Evolutionary conservation across 2,797 vertebrate species (phyloP).

Genomic region (Babyrousa celebensis): DNA sequence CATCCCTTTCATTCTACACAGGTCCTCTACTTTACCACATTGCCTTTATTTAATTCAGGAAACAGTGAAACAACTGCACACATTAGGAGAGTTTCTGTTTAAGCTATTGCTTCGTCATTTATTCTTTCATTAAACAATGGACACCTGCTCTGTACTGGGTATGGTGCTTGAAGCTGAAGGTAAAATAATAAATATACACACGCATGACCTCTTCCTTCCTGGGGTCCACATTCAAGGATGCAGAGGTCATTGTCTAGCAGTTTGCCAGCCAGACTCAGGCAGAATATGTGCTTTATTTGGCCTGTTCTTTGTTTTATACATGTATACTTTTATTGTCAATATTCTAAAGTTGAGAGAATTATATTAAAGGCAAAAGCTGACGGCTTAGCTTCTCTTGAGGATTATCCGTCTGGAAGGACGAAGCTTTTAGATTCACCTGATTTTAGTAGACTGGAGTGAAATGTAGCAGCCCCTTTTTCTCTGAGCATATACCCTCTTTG

Average conservation of each 20-base stretch:
- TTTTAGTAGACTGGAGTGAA: not conserved
- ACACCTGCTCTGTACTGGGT: constrained; percentile 28
- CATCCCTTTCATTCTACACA: not conserved
- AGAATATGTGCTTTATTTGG: constrained; percentile 48
- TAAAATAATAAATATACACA: constrained; percentile 49
- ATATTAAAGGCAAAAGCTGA: not conserved
- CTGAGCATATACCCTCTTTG: not conserved
- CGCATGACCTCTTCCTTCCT: not conserved
- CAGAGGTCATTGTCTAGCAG: not conserved
- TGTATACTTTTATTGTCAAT: constrained; percentile 4
- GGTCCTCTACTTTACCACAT: not conserved
- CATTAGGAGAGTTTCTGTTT: not conserved
- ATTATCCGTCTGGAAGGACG: constrained; percentile 27
- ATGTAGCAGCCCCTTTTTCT: too few relatives aligned
- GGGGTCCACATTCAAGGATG: not conserved
- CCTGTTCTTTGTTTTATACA: constrained; percentile 25
- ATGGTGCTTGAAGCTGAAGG: constrained; percentile 10
- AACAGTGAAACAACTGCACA: not conserved
- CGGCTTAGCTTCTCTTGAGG: constrained; percentile 12
- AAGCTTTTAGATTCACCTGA: not conserved
- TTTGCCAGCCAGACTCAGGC: not conserved
- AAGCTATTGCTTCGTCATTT: constrained; percentile 6
- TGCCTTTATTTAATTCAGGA: constrained; percentile 35
- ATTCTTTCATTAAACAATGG: constrained; percentile 51
- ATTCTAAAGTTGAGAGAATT: constrained; percentile 52